Evolutionary conservation across 2,113 vertebrate genomes (phyloP).

Genomic region (Meriones unguiculatus): DNA sequence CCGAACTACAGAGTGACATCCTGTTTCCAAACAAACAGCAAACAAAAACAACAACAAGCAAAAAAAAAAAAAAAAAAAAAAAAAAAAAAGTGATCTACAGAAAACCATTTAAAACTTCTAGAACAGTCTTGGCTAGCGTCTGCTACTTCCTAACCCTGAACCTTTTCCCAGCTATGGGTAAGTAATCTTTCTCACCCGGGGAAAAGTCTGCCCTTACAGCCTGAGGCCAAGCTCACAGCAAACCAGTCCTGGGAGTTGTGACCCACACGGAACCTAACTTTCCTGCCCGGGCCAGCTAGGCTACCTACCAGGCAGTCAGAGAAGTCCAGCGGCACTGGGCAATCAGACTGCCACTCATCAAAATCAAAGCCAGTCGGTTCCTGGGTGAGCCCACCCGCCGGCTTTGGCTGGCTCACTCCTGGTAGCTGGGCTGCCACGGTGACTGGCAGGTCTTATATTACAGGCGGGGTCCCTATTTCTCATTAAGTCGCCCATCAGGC

Average conservation of each 20-base stretch:
- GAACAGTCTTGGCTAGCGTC: neutral
- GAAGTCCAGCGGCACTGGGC: neutral
- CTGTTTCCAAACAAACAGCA: too few species aligned
- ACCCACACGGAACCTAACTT: neutral
- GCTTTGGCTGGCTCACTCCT: neutral
- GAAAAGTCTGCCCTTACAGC: neutral
- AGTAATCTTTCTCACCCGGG: neutral
- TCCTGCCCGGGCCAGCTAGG: neutral
- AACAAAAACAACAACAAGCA: neutral
- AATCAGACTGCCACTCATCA: neutral
- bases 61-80: neutral
- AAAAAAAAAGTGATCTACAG: neutral
- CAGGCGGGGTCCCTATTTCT: neutral
- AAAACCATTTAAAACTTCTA: neutral
- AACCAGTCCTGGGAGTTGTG: neutral
- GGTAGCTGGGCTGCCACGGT: neutral
- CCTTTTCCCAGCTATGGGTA: neutral
- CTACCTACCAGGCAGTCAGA: neutral
- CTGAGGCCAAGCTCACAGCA: neutral
- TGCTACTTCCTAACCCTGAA: neutral
- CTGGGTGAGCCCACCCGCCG: neutral
- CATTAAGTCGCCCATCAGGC: neutral
- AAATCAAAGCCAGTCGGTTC: neutral
- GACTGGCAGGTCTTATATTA: neutral
- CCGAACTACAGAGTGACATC: neutral